These are phyloP conservation scores for Hirudinaria manillensis DNA, from an alignment of 2,888 invertebrate species.

Conservation along the genomic window DNA sequence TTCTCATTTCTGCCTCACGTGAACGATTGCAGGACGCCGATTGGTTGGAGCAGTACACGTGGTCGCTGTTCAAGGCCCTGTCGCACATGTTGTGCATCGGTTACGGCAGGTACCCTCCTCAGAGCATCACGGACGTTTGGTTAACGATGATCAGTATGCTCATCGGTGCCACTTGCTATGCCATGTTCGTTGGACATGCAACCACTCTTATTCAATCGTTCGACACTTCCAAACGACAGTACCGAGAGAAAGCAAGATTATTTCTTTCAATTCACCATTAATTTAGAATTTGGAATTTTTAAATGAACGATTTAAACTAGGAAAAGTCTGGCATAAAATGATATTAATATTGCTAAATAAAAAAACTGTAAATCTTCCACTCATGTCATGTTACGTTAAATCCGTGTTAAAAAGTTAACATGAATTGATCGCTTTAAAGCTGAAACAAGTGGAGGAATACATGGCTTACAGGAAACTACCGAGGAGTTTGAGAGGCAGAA, in stretches of 20 bases:
- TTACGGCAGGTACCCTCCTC: slow-evolving; percentile 94
- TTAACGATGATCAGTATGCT: slow-evolving; percentile 91
- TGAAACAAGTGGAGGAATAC: slow-evolving; percentile 98
- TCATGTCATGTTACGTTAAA: neutral
- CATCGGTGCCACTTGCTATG: slow-evolving; percentile 96
- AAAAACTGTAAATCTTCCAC: no score
- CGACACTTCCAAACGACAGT: slow-evolving; percentile 90
- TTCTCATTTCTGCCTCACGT: no score
- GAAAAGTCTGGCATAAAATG: neutral
- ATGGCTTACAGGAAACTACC: slow-evolving; percentile 97
- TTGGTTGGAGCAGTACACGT: slow-evolving; percentile 96
- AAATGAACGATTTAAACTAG: neutral
- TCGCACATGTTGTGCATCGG: slow-evolving; percentile 98
- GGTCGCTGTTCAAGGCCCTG: slow-evolving; percentile 97
- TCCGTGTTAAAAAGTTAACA: neutral
- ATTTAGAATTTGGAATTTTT: neutral
- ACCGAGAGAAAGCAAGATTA: slow-evolving; percentile 79
- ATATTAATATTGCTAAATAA: neutral
- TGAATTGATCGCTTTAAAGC: slow-evolving; percentile 58
- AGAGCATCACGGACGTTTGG: slow-evolving; percentile 96
- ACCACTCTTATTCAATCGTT: slow-evolving; percentile 96
- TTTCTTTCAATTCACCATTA: neutral
- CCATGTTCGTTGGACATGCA: slow-evolving; percentile 93
- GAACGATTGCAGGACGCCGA: slow-evolving; percentile 72
- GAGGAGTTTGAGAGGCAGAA: slow-evolving; percentile 86